Base-by-base conservation (phyloP, 2,888 invertebrate genomes). In the Eristalis tenax region DNA sequence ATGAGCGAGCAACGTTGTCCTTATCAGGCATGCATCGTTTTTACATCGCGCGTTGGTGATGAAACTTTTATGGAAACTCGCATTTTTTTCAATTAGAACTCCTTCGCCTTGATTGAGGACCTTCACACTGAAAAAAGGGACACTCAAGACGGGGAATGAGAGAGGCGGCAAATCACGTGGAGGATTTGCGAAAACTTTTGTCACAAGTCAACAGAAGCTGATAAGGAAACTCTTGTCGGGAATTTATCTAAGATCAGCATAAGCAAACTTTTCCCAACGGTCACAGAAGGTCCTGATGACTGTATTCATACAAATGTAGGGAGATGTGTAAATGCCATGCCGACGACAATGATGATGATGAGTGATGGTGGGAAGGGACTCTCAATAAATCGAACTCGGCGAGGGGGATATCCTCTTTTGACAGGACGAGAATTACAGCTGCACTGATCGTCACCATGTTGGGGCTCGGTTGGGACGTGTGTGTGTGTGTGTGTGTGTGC, bases 11-110 rank as follows among this genome's bases (percentile, higher is more conserved):
- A 8, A 57, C 65, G 23, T 81, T 65, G 71, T 76, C 22, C 70
- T 79, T 74, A 64, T 66, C 71, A 71, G 50, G 64, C 65, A 63
- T 68, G 56, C 57, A n/a, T 74, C 56, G 75, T 73, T 26, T 59
- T 50, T 63, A 40, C 11, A 56, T 26, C 69, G 43, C n/a, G 50
- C 57, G 22, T 32, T 32, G 73, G 69, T 65, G 81, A 65, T 18
- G 68, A 77, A 82, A 86, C 38, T 82, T 85, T 83, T 32, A 65
- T 78, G 69, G 35, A 70, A 77, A 86, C 32, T 86, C 56, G 56
- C 40, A 63, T 81, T 81, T 64, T 70, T 78, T 77, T 65, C 78
- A 74, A 78, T 82, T 74, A 75, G 74, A 78, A 56, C 26, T 18
- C 40, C n/a, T 15, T 50, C 43, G n/a, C 35, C 40, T 57, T 81